A percentile compares a stretch with the other conserved stretches of the same genome.
phyloP scores from a whole-genome alignment of 2,113 vertebrate species.

The Physeter macrocephalus region DNA sequence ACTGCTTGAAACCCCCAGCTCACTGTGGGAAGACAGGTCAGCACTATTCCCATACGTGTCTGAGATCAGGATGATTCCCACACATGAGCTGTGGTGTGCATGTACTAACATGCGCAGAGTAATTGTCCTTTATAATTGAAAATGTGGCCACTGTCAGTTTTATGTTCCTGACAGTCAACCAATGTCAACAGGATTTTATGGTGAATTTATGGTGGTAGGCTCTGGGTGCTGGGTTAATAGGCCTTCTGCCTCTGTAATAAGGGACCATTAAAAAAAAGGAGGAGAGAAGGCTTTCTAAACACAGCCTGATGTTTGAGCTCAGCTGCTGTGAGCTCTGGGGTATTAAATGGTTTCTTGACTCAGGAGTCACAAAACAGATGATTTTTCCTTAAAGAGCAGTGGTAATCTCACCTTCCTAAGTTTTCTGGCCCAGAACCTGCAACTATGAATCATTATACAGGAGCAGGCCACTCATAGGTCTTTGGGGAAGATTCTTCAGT shows the following conservation, averaged over 20 bases:
- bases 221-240: constrained; percentile 13
- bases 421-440: not conserved
- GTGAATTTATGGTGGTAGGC: constrained; percentile 27
- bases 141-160: constrained; percentile 42
- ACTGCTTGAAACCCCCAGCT: not conserved
- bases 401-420: constrained; percentile 41
- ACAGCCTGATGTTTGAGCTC: not conserved
- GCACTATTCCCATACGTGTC: not conserved
- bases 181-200: constrained; percentile 37
- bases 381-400: constrained; percentile 17
- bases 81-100: not conserved
- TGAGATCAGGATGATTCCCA: not conserved
- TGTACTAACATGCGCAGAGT: not conserved
- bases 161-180: constrained; percentile 36
- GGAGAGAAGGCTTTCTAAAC: not conserved
- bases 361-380: constrained; percentile 34
- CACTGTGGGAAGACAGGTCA: not conserved
- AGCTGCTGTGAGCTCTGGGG: not conserved
- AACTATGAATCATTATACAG: not conserved
- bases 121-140: constrained; percentile 40
- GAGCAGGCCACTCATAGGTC: constrained; percentile 28
- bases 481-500: constrained; percentile 33
- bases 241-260: constrained; percentile 24
- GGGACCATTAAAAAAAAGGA: not conserved
- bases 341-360: constrained; percentile 40